phyloP scores from a whole-genome alignment of 2,113 vertebrate genomes.

The Henicopernis longicauda region DNA sequence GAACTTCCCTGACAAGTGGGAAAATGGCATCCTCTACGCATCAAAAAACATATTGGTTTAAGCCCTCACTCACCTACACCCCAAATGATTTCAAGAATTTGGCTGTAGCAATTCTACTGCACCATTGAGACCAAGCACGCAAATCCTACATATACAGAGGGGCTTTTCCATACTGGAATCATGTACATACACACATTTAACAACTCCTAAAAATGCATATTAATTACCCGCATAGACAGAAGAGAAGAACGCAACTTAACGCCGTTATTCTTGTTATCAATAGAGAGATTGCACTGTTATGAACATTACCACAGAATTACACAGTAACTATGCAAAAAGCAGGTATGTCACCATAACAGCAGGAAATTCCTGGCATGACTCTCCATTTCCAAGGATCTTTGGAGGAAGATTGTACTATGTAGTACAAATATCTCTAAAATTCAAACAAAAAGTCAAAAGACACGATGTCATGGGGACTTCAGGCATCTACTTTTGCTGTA shows the following conservation, averaged over 20 bases:
- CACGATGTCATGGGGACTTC: accelerated
- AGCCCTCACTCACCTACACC: background rate
- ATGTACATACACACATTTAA: background rate
- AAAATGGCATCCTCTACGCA: background rate
- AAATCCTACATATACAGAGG: background rate
- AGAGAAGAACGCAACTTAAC: background rate
- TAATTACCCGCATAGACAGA: background rate
- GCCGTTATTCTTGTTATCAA: background rate
- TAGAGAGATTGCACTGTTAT: background rate
- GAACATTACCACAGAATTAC: background rate
- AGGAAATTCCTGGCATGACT: background rate
- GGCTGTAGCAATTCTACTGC: background rate
- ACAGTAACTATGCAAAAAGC: background rate
- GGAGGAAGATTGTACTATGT: background rate
- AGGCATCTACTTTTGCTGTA: background rate
- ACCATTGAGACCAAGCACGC: background rate
- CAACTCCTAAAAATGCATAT: background rate
- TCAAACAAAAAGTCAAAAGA: background rate
- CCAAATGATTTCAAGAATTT: background rate
- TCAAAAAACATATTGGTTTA: background rate
- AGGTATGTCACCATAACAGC: background rate
- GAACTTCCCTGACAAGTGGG: background rate
- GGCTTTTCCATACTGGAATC: background rate
- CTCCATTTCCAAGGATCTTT: background rate
- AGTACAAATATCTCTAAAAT: background rate